phyloP scores from a whole-genome alignment of 2,888 invertebrate genomes.

The Pseudoips prasinana region DNA sequence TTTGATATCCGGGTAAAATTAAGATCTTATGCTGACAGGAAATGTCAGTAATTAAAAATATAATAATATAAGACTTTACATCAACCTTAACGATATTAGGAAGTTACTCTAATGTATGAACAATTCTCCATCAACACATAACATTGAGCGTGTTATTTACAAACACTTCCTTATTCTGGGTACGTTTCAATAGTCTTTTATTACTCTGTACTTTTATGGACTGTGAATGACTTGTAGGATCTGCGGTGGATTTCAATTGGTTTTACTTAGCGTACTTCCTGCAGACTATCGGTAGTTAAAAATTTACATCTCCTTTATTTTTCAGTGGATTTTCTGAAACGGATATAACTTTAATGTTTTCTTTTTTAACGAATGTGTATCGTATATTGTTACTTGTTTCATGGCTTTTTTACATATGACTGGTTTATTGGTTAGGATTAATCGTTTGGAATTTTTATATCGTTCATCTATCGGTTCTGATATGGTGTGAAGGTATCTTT shows the following conservation, averaged over 20 bases:
- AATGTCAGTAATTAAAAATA: no score
- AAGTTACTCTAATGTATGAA: conserved; percentile 8
- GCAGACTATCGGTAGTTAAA: conserved; percentile 66
- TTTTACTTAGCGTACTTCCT: conserved; percentile 72
- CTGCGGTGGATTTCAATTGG: conserved; percentile 76
- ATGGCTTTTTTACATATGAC: no score
- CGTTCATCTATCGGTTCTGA: no score
- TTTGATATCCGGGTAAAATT: no score
- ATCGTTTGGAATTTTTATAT: no score
- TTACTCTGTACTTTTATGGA: conserved; percentile 59
- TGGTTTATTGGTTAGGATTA: no score
- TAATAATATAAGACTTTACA: no score
- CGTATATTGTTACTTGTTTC: no score
- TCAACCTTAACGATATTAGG: not conserved
- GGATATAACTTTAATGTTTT: conserved; percentile 18
- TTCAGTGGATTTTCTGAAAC: conserved; percentile 44
- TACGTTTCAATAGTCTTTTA: conserved; percentile 63
- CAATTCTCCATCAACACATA: conserved; percentile 8
- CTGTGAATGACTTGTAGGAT: conserved; percentile 72
- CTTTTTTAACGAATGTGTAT: not conserved
- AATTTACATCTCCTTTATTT: conserved; percentile 59
- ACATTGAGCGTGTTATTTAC: conserved; percentile 31
- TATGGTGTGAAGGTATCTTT: no score
- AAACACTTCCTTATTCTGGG: conserved; percentile 50
- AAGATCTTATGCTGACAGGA: no score